These are phyloP conservation scores for Cavia porcellus DNA, from an alignment of 2,113 vertebrate species.

Conservation along the genomic window DNA sequence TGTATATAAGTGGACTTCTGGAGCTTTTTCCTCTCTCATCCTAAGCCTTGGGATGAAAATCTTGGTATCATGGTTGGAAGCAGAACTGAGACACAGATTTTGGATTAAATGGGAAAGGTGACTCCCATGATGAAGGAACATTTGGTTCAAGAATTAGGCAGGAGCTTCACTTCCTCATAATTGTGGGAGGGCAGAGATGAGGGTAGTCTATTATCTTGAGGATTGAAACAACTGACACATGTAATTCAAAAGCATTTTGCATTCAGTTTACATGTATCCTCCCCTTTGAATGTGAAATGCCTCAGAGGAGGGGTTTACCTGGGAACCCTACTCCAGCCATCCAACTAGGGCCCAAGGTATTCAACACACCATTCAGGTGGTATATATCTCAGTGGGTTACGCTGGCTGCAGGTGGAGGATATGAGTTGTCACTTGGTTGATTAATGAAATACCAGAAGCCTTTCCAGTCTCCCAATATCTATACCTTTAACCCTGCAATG, in stretches of 20 bases:
- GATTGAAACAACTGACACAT: neutral
- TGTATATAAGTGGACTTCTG: neutral
- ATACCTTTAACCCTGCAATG: neutral
- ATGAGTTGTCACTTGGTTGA: neutral
- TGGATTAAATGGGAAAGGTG: constrained; percentile 24
- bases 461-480: neutral
- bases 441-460: neutral
- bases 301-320: neutral
- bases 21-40: neutral
- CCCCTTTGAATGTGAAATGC: constrained; percentile 13
- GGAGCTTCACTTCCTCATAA: constrained; percentile 14
- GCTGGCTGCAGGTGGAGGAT: neutral
- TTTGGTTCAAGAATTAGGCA: neutral
- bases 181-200: neutral
- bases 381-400: neutral
- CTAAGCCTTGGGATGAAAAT: neutral
- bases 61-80: neutral
- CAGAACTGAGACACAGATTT: neutral
- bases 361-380: neutral
- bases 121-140: constrained; percentile 39
- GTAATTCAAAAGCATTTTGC: neutral
- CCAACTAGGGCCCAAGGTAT: neutral
- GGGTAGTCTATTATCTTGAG: neutral
- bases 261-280: neutral
- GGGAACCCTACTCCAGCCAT: neutral